Base-by-base conservation (phyloP, 2,888 invertebrate species). In the Helicoverpa assulta region DNA sequence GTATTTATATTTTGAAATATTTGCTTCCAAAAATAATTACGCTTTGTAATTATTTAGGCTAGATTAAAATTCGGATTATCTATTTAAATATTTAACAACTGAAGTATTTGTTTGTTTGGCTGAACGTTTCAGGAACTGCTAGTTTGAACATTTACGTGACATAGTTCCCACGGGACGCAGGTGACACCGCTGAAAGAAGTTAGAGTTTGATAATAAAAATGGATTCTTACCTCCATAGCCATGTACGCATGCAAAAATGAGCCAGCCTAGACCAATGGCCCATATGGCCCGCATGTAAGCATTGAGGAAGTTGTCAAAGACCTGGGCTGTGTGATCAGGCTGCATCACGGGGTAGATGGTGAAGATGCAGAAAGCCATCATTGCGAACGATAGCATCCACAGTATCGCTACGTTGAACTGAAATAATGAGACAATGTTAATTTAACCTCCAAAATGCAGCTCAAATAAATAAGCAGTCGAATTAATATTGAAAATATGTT, bases 161-260 rank as follows among this genome's bases (percentile, higher is more conserved):
- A 26, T 4, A 26, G 26, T 26, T 26, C 26, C 26, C 26, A 33
- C 8, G 33, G 8, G 8, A 33, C 10, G 33, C 1, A 33, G 33
- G 33, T 33, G 33, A 10, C 8, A 33, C 8, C 8, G 33, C 33
- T 33, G 33, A 14, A 4, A 14, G 14, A 43, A 14, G 43, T 1
- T 43, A 14, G 5, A 14, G 14, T 6, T 47, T 47, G 47, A 16
- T 3, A 47, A 47, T 16, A 5, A 47, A 12, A 6, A n/a, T 47
- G 47, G 16, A 16, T 29, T 68, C 73, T 80, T 81, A 96, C 96
- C 96, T 89, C 95, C 96, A 84, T 94, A 94, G 55, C 95, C 95
- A 65, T 91, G 88, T 2, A 88, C 88, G 69, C 96, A 96, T 0
- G 95, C 94, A 58, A 95, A 91, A 40, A 95, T 92, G 2, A 96